These are phyloP conservation scores for Syngnathus typhle DNA, from an alignment of 2,113 vertebrate species.

Conservation along the genomic window DNA sequence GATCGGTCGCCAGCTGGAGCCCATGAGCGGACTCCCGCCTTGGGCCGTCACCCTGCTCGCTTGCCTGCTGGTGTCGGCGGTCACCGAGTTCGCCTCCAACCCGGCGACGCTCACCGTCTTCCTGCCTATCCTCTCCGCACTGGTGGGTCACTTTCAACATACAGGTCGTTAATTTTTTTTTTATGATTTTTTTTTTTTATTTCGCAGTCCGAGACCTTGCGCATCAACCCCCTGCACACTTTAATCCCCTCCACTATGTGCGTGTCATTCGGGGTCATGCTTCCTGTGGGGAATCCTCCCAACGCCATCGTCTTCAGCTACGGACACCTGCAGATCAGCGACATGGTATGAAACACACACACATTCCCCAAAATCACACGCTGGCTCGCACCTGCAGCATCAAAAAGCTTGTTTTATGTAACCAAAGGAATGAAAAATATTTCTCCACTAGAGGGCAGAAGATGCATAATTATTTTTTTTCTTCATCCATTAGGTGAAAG, in stretches of 20 bases:
- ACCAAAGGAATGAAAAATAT: background rate
- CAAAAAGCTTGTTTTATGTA: constrained; percentile 21
- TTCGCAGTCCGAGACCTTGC: constrained; percentile 86
- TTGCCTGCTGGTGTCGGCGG: constrained; percentile 88
- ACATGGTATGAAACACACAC: constrained; percentile 79
- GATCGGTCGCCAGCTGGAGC: constrained; percentile 93
- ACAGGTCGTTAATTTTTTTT: no score
- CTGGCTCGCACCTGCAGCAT: constrained; percentile 40
- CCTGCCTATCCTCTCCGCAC: constrained; percentile 89
- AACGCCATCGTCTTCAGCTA: constrained; percentile 99
- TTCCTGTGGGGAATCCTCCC: constrained; percentile 96
- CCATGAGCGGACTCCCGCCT: constrained; percentile 87
- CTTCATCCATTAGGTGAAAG: constrained; percentile 82
- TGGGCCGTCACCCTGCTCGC: constrained; percentile 92
- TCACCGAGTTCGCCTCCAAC: constrained; percentile 97
- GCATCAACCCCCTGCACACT: constrained; percentile 93
- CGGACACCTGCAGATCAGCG: constrained; percentile 91
- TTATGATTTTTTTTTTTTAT: background rate
- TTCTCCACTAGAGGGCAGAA: background rate
- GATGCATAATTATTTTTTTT: background rate
- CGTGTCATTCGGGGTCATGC: constrained; percentile 96
- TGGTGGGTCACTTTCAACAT: constrained; percentile 71
- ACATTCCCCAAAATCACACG: constrained; percentile 19
- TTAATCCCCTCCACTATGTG: constrained; percentile 97
- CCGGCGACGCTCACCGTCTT: constrained; percentile 97